Evolutionary conservation across 2,113 vertebrate genomes (phyloP).

Genomic region (Thamnaconus septentrionalis): DNA sequence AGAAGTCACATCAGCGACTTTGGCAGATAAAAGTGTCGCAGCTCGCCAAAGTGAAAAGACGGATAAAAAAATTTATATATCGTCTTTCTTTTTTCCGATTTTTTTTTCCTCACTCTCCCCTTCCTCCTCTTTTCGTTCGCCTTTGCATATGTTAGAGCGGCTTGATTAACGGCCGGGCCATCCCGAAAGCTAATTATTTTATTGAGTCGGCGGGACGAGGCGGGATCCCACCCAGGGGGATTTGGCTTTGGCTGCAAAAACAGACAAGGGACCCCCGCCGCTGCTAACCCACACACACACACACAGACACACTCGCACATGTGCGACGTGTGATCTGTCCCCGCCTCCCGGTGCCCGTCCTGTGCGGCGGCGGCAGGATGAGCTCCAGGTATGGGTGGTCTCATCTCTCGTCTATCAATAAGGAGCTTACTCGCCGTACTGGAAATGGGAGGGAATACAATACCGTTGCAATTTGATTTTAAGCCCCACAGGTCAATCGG

Average conservation of each 20-base stretch:
- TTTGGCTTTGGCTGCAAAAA: conserved; percentile 77
- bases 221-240: conserved; percentile 73
- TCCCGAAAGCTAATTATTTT: conserved; percentile 82
- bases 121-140: conserved; percentile 14
- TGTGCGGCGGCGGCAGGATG: conserved; percentile 69
- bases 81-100: conserved; percentile 38
- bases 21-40: conserved; percentile 74
- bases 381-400: conserved; percentile 80
- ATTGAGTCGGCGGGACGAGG: conserved; percentile 74
- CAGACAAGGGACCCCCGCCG: conserved; percentile 55
- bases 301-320: too few relatives aligned
- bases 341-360: conserved; percentile 54
- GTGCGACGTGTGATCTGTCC: conserved; percentile 67
- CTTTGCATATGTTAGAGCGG: conserved; percentile 75
- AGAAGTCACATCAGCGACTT: conserved; percentile 76
- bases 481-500: conserved; percentile 79
- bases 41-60: conserved; percentile 60
- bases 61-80: conserved; percentile 68
- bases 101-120: conserved; percentile 5
- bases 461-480: conserved; percentile 78
- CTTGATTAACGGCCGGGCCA: conserved; percentile 77
- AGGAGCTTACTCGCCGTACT: conserved; percentile 78
- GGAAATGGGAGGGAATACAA: conserved; percentile 79
- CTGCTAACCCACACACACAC: too few relatives aligned
- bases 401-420: conserved; percentile 81